A percentile compares a stretch with the other conserved stretches of the same genome.
phyloP scores from a whole-genome alignment of 2,888 invertebrate species.

The Melitaea athalia region DNA sequence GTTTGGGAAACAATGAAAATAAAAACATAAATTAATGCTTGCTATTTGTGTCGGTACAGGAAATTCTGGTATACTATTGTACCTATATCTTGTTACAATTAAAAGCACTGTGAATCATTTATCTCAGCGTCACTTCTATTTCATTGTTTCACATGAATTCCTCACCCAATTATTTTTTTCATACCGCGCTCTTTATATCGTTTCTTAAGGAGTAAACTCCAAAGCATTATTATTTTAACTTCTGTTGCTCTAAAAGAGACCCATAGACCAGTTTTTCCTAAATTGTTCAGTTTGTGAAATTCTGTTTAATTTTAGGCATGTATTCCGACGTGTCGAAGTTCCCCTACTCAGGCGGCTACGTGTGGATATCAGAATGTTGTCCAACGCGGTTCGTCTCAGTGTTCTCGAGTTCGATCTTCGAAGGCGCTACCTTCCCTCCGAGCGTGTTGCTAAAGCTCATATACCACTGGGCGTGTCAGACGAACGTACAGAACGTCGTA shows the following conservation, averaged over 20 bases:
- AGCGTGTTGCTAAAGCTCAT: constrained; percentile 91
- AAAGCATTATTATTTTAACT: no score
- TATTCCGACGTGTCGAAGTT: constrained; percentile 93
- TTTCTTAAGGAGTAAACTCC: neutral
- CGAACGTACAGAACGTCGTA: constrained; percentile 92
- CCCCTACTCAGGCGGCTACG: constrained; percentile 94
- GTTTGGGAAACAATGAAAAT: no score
- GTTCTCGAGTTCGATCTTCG: constrained; percentile 93
- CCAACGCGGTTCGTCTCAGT: constrained; percentile 93
- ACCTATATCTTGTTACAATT: no score
- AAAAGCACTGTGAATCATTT: no score
- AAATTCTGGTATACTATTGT: no score
- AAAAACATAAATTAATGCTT: no score
- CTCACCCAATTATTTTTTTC: neutral
- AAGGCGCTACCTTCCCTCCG: constrained; percentile 92
- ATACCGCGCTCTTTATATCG: neutral
- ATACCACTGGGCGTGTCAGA: constrained; percentile 96
- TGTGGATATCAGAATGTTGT: constrained; percentile 95
- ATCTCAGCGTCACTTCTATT: no score
- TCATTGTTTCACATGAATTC: no score
- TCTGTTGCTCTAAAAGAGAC: no score
- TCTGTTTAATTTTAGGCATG: constrained; percentile 82
- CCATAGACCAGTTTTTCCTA: no score
- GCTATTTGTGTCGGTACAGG: no score
- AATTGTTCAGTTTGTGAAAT: neutral